Evolutionary conservation across 1,140 invertebrate genomes (phyloP).

Genomic region (Leucophenga varia): DNA sequence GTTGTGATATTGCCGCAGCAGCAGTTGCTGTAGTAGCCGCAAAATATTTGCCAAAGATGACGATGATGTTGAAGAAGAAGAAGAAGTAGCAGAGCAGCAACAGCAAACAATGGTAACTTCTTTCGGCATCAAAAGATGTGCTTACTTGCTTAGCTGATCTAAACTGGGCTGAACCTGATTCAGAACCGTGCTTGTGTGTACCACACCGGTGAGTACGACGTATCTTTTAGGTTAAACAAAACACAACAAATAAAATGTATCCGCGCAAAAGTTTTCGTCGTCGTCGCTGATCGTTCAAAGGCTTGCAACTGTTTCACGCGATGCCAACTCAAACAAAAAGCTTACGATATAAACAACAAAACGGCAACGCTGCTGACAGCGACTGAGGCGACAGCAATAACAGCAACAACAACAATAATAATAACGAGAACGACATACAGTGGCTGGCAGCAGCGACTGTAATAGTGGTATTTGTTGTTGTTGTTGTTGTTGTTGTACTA

Average conservation of each 20-base stretch:
- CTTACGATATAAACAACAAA: conserved; percentile 24
- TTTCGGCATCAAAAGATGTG: too few species aligned
- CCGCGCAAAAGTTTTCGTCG: conserved; percentile 53
- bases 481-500: too few species aligned
- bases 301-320: conserved; percentile 55
- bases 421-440: neutral
- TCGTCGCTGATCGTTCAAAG: conserved; percentile 56
- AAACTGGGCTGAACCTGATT: too few species aligned
- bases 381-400: neutral
- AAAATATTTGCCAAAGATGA: too few species aligned
- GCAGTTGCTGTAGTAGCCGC: neutral
- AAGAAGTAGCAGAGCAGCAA: too few species aligned
- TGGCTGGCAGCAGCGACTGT: neutral
- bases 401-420: conserved; percentile 5
- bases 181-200: too few species aligned
- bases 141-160: too few species aligned
- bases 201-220: too few species aligned
- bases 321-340: conserved; percentile 46
- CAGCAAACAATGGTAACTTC: too few species aligned
- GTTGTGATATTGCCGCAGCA: neutral
- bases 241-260: conserved; percentile 18
- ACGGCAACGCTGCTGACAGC: conserved; percentile 7
- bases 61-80: too few species aligned
- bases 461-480: neutral
- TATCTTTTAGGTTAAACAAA: conserved; percentile 15